phyloP scores from a whole-genome alignment of 2,113 vertebrate genomes.

The Copsychus sechellarum region DNA sequence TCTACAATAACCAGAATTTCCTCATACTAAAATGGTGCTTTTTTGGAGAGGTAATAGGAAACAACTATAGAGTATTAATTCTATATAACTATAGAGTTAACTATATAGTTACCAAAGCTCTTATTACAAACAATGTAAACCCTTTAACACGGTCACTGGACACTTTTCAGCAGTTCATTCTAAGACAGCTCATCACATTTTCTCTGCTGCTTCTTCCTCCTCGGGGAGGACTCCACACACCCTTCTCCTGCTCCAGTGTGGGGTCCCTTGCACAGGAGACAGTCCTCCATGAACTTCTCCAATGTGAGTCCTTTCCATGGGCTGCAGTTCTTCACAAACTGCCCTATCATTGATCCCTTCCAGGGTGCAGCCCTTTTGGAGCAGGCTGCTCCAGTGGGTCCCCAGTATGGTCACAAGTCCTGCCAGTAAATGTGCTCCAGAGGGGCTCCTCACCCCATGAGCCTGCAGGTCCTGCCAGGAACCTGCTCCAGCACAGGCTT shows the following conservation, averaged over 20 bases:
- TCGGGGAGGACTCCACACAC: no score
- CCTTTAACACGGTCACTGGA: neutral
- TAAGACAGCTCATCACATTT: neutral
- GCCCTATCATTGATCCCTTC: neutral
- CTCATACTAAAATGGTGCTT: neutral
- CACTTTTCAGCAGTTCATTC: neutral
- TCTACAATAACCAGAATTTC: neutral
- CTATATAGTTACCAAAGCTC: neutral
- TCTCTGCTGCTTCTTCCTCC: neutral
- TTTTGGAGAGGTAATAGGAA: neutral
- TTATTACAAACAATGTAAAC: neutral
- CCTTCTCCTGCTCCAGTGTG: neutral
- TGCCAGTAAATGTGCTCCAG: neutral
- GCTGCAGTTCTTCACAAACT: neutral
- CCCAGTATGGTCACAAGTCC: neutral
- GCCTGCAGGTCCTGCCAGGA: neutral
- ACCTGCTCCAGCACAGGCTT: neutral
- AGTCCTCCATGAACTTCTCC: neutral
- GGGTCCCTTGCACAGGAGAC: neutral
- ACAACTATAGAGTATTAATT: neutral
- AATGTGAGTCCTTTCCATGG: accelerated
- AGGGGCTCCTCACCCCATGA: neutral
- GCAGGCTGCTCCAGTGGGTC: neutral
- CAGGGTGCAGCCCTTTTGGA: neutral
- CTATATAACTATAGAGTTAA: neutral